A percentile compares a stretch with the other conserved stretches of the same genome.
These are phyloP conservation scores for Myiagra hebetior DNA, from an alignment of 2,113 vertebrate species.

Conservation along the genomic window DNA sequence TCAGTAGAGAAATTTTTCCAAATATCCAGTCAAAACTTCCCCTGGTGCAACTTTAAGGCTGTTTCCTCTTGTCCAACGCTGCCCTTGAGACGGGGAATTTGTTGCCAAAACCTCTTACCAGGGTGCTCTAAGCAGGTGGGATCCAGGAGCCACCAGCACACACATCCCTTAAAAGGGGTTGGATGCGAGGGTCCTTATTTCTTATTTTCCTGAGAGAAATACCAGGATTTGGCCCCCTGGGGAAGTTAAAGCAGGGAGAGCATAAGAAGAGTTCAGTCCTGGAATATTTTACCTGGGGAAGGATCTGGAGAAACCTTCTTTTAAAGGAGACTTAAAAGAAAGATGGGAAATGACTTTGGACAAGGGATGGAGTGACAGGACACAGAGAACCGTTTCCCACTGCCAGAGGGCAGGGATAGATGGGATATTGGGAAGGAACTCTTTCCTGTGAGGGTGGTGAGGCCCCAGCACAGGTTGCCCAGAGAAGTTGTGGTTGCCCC, in stretches of 20 bases:
- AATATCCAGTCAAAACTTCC: neutral
- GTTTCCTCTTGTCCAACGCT: neutral
- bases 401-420: neutral
- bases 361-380: neutral
- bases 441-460: neutral
- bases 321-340: neutral
- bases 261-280: rapidly evolving
- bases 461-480: neutral
- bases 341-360: neutral
- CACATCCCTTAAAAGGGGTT: rapidly evolving
- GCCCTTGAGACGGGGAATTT: neutral
- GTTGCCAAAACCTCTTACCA: neutral
- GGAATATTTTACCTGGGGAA: neutral
- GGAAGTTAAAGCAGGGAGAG: neutral
- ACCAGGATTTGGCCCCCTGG: neutral
- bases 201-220: neutral
- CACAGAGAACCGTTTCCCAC: neutral
- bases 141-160: neutral
- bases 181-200: neutral
- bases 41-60: neutral
- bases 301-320: neutral
- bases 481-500: neutral
- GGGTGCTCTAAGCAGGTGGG: rapidly evolving
- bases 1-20: neutral
- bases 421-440: neutral